Evolutionary conservation across 1,140 invertebrate genomes (phyloP), one percentile per base, ranked within the genome.

Genomic region (Lerema accius): DNA sequence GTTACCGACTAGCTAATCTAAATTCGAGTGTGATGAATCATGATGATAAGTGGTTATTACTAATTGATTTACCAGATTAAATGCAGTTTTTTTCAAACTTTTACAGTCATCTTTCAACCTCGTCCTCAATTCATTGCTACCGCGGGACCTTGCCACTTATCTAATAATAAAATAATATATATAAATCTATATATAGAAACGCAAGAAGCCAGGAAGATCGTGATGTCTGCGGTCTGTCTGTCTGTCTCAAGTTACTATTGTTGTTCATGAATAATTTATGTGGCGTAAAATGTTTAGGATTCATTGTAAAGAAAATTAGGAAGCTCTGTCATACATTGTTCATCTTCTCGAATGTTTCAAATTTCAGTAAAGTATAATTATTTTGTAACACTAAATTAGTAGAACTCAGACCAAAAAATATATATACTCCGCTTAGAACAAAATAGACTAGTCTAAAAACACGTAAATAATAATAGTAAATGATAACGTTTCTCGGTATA

Each of bases 211-310:
- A 37, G 35, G 35, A 37, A 37, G 35, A 37, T 37, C 35, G 35
- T 37, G 0, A 37, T 37, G 10, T 37, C 7, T 37, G 28, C 35
- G 35, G 35, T 37, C 35, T 37, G 35, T 37, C 35, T 37, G 35
- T 37, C 2, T 11, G 35, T 37, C n/a, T 37, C 35, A n/a, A 11
- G n/a, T 37, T 37, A 37, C 35, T 3, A 37, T 11, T 37, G 35
- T 37, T 32, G 7, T 37, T 37, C n/a, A 37, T 37, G 35, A 37
- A 37, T 37, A 37, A 37, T 37, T 37, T 37, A 37, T 11, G 35
- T 11, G 35, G 35, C 10, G 35, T 37, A 11, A 11, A 11, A 37
- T 37, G 7, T 32, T 32, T 7, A 11, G 9, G 28, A 7, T 32
- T 4, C 4, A 7, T 37, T 37, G 35, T 4, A 7, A 7, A 32